A percentile compares a stretch with the other conserved stretches of the same genome.
phyloP scores from a whole-genome alignment of 2,888 invertebrate genomes.

The Desoria tigrina region DNA sequence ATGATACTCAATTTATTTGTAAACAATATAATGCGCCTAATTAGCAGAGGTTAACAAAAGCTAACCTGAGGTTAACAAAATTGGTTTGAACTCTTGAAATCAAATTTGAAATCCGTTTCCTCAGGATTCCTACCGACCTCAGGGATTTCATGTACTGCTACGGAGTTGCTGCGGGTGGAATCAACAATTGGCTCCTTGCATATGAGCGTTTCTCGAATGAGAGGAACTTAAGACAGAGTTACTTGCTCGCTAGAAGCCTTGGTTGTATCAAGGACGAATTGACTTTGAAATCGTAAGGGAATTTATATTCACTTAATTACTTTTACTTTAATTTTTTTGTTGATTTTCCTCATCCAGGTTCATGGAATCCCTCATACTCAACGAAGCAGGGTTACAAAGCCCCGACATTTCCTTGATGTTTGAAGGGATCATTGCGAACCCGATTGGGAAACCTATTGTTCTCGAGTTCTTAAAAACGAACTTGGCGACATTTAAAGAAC shows the following conservation, averaged over 20 bases:
- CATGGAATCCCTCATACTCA: slow-evolving; percentile 14
- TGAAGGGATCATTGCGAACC: slow-evolving; percentile 30
- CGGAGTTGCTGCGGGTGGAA: slow-evolving; percentile 34
- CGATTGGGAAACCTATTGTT: slow-evolving; percentile 12
- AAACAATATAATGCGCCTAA: background rate
- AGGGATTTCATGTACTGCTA: slow-evolving; percentile 37
- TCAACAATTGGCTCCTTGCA: slow-evolving; percentile 28
- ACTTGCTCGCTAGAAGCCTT: slow-evolving; percentile 32
- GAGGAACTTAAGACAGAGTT: slow-evolving; percentile 22
- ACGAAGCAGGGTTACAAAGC: slow-evolving; percentile 23
- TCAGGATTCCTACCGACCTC: slow-evolving; percentile 35
- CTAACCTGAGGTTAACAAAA: too few species aligned
- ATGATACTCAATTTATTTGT: too few species aligned
- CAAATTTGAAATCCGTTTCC: background rate
- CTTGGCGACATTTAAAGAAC: slow-evolving; percentile 7
- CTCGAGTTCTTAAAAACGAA: slow-evolving; percentile 12
- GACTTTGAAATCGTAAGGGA: slow-evolving; percentile 29
- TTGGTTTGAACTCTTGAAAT: slow-evolving; percentile 3
- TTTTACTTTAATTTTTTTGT: background rate
- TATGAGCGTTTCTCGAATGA: slow-evolving; percentile 31
- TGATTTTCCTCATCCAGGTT: too few species aligned
- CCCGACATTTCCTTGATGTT: slow-evolving; percentile 26
- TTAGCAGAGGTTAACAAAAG: too few species aligned
- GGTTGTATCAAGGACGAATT: slow-evolving; percentile 29
- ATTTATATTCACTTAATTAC: slow-evolving; percentile 2